Evolutionary conservation across 2,888 invertebrate species (phyloP).

Genomic region (Minunthozetes semirufus): DNA sequence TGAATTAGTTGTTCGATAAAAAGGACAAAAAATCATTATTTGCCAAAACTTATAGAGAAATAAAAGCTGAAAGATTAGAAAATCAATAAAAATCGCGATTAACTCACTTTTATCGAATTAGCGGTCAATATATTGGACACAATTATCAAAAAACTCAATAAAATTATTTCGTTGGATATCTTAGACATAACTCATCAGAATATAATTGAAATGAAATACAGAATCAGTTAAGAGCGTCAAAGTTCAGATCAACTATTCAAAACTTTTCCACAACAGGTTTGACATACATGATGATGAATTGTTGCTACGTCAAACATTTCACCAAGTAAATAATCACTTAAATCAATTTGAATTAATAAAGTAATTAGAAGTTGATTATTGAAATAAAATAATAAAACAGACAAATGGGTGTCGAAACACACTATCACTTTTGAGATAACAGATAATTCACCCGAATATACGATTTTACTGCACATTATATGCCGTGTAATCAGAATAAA

Average conservation of each 20-base stretch:
- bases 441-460: not conserved
- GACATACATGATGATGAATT: too few relatives aligned
- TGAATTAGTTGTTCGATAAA: not conserved
- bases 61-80: too few relatives aligned
- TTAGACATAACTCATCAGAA: slow-evolving; percentile 4
- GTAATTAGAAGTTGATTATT: not conserved
- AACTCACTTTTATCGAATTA: not conserved
- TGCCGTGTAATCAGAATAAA: not conserved
- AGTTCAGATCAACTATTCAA: too few relatives aligned
- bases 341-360: not conserved
- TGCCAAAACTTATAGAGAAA: too few relatives aligned
- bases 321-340: too few relatives aligned
- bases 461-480: not conserved
- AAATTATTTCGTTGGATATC: not conserved
- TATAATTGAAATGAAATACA: not conserved
- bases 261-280: too few relatives aligned
- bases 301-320: too few relatives aligned
- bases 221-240: too few relatives aligned
- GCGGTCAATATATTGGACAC: not conserved
- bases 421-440: not conserved
- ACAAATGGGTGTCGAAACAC: not conserved
- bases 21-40: too few relatives aligned
- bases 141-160: not conserved
- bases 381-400: slow-evolving; percentile 1
- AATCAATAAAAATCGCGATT: not conserved